Base-by-base conservation (phyloP, 1,140 invertebrate genomes). In the Gryon sp. region DNA sequence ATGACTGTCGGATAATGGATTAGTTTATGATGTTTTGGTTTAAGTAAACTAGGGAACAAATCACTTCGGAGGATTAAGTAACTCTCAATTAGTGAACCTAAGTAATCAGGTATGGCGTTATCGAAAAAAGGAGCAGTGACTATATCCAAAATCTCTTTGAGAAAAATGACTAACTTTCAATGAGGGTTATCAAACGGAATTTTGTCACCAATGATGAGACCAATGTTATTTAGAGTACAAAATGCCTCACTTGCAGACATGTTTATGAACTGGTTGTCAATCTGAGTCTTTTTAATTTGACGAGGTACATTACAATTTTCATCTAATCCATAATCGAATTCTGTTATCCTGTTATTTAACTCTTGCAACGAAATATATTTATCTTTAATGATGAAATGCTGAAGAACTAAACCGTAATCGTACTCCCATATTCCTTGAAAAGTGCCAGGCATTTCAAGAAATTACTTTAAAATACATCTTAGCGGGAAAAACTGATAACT, bases 211-310 rank as follows among this genome's bases (percentile, higher is more conserved):
- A 72, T 36, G 7, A 62, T 14, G 46, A 62, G 15, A 4, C 22
- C 46, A 18, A 43, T 60, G 22, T 72, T 72, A n/a, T 38, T n/a
- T 19, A 62, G 4, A 4, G 53, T 32, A 53, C 68, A 60, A 6
- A 52, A 26, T 2, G 57, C 19, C 38, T 73, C 57, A 16, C 68
- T 63, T 1, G 36, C 68, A n/a, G 68, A 73, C 57, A 73, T 73
- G 62, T 73, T 73, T 0, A 53, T 40, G 18, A 22, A 26, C 9
- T 40, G 2, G 4, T 38, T 22, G 0, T 53, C n/a, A 11, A 53
- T 26, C 26, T 40, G 50, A 40, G 9, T 40, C 1, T 15, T 11
- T 19, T 7, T 26, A 12, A 73, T 55, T 30, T 24, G 4, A 22
- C 46, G 18, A 26, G 50, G 59, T 11, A 18, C 18, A 14, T 65